Conservation (phyloP, 2,888 invertebrate species). For the Osmoderma eremita region DNA sequence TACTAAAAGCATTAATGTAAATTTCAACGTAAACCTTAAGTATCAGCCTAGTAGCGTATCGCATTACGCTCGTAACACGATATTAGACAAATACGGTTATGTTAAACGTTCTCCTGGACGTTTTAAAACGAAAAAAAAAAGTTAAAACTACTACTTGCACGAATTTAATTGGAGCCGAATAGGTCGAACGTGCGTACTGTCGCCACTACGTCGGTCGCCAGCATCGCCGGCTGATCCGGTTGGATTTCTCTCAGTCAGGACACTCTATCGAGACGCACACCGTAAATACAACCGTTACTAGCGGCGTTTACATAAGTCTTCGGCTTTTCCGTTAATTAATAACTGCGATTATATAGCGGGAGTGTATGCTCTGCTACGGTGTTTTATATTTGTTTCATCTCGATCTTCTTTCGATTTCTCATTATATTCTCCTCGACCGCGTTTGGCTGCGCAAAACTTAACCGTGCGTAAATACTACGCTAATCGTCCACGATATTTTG, state of each 20-base stretch:
- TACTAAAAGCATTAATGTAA: too few species aligned
- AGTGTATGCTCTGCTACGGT: not conserved
- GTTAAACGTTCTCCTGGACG: conserved; percentile 21
- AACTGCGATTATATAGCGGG: conserved; percentile 23
- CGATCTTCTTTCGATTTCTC: conserved; percentile 2
- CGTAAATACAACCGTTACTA: conserved; percentile 36
- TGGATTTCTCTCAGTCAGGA: not conserved
- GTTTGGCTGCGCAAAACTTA: not conserved
- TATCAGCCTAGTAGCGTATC: conserved; percentile 10
- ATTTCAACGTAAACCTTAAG: too few species aligned
- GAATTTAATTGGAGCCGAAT: conserved; percentile 34
- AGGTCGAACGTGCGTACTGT: conserved; percentile 32
- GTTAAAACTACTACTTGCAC: conserved; percentile 23
- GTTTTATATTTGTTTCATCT: conserved; percentile 15
- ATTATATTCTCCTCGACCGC: not conserved
- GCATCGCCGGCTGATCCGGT: conserved; percentile 16
- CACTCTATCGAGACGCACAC: conserved; percentile 23
- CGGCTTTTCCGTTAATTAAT: conserved; percentile 30
- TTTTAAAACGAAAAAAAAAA: conserved; percentile 7
- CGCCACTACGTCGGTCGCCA: conserved; percentile 33
- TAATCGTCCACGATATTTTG: not conserved
- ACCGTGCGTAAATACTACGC: not conserved
- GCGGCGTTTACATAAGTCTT: conserved; percentile 34
- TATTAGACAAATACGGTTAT: conserved; percentile 35
- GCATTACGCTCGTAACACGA: conserved; percentile 17